Conservation (phyloP, 2,888 invertebrate species). For the Chrysomela aeneicollis region DNA sequence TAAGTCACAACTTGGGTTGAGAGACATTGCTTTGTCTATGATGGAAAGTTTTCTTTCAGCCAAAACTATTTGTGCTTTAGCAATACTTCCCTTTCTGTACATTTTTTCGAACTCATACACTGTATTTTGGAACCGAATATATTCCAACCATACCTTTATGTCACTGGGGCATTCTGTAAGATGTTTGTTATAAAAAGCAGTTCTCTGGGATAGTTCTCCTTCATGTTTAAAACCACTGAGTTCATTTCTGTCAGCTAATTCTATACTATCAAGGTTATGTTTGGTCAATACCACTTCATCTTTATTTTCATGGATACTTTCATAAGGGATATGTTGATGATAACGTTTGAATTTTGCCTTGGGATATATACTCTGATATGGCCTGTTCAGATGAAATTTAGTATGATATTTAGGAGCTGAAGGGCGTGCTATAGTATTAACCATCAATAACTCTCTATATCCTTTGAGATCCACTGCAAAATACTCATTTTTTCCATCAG, state of each 20-base stretch:
- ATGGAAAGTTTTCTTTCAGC: slow-evolving; percentile 69
- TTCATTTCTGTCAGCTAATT: slow-evolving; percentile 42
- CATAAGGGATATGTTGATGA: slow-evolving; percentile 45
- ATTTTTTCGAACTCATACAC: slow-evolving; percentile 61
- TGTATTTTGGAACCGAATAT: slow-evolving; percentile 67
- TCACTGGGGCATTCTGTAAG: slow-evolving; percentile 64
- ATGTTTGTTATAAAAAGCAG: slow-evolving; percentile 65
- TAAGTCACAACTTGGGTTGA: slow-evolving; percentile 65
- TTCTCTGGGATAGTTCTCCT: slow-evolving; percentile 63
- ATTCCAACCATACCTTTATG: slow-evolving; percentile 68
- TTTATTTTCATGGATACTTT: slow-evolving; percentile 30
- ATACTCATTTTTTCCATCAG: slow-evolving; percentile 32
- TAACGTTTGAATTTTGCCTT: slow-evolving; percentile 55
- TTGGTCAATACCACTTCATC: slow-evolving; percentile 49
- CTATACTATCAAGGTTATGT: slow-evolving; percentile 41
- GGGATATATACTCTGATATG: slow-evolving; percentile 40
- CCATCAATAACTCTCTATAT: slow-evolving; percentile 66
- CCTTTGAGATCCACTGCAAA: slow-evolving; percentile 50
- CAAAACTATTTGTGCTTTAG: slow-evolving; percentile 58
- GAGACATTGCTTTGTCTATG: slow-evolving; percentile 67
- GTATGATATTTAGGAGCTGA: slow-evolving; percentile 67
- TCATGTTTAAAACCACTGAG: slow-evolving; percentile 58
- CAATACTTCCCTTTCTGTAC: slow-evolving; percentile 59
- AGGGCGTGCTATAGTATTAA: slow-evolving; percentile 71
- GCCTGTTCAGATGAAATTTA: slow-evolving; percentile 45